phyloP scores from a whole-genome alignment of 35 echinoderm and acorn worm species.

The Apostichopus parvimensis region DNA sequence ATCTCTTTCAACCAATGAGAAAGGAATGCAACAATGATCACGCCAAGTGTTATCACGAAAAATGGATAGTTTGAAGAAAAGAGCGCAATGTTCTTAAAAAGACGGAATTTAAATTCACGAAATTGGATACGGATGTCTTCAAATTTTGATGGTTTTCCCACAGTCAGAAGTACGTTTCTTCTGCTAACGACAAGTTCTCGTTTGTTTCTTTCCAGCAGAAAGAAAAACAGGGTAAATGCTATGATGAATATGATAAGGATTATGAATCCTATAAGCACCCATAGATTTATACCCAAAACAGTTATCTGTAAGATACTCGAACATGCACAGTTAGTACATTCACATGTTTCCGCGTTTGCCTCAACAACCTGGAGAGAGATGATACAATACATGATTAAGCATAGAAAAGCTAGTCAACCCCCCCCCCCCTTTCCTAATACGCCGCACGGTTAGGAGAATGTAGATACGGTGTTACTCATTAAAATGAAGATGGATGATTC shows the following conservation, averaged over 20 bases:
- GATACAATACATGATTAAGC: neutral
- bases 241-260: slow-evolving; percentile 13
- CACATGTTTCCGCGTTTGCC: neutral
- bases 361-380: neutral
- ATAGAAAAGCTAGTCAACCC: no score
- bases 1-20: neutral
- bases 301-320: neutral
- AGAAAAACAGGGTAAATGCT: slow-evolving; percentile 5
- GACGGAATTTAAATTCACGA: neutral
- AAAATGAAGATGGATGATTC: no score
- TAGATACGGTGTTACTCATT: no score
- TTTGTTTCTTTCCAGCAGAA: slow-evolving; percentile 1
- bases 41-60: neutral
- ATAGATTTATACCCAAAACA: neutral
- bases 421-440: no score
- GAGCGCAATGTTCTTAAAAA: neutral
- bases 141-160: neutral
- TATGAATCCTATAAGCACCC: neutral
- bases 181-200: neutral
- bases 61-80: neutral
- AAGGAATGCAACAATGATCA: neutral
- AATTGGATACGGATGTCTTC: neutral
- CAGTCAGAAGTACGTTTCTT: neutral
- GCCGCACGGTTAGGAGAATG: no score
- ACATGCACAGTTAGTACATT: neutral